Percentiles rank a stretch among this genome's conserved stretches.
phyloP scores from a whole-genome alignment of 2,797 vertebrate species.

The Astyanax mexicanus region DNA sequence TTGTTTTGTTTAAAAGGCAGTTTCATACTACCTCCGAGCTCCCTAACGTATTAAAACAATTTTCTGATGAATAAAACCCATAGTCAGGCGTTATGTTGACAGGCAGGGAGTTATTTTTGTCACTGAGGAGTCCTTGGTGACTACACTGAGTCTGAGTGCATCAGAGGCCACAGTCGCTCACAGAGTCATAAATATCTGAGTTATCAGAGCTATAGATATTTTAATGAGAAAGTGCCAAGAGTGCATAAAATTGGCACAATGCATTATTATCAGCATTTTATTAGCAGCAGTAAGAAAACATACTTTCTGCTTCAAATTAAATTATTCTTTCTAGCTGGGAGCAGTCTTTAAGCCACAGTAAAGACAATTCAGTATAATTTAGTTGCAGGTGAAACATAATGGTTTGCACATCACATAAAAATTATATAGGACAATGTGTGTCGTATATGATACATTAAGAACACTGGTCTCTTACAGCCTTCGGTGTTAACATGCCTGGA shows the following conservation, averaged over 20 bases:
- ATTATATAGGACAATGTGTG: too few relatives aligned
- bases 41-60: too few relatives aligned
- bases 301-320: neutral
- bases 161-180: neutral
- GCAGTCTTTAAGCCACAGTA: neutral
- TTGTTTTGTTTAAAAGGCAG: too few relatives aligned
- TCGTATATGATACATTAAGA: too few relatives aligned
- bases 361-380: too few relatives aligned
- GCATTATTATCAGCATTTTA: neutral
- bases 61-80: neutral
- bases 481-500: neutral
- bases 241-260: neutral
- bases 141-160: neutral
- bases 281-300: neutral
- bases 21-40: too few relatives aligned
- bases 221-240: neutral
- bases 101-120: neutral
- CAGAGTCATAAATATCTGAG: neutral
- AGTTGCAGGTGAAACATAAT: too few relatives aligned
- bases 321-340: neutral
- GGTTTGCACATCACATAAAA: too few relatives aligned
- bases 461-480: neutral
- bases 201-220: neutral
- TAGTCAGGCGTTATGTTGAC: neutral
- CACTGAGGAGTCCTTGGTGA: neutral